Evolutionary conservation across 2,888 invertebrate species (phyloP).

Genomic region (Machimus rusticus): DNA sequence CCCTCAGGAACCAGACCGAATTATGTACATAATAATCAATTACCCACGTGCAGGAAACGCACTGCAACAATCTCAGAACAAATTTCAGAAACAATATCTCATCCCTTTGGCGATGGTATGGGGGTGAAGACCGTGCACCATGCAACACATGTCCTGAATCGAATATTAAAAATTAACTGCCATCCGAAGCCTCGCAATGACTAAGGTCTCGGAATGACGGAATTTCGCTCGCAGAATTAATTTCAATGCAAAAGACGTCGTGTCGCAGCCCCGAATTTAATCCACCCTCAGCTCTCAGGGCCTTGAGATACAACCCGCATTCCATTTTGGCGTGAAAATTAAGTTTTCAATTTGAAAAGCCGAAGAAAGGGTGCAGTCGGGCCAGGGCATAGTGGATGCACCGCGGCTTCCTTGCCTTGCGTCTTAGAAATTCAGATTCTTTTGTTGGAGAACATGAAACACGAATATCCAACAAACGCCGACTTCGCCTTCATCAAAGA

Average conservation of each 20-base stretch:
- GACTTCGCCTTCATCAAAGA: neutral
- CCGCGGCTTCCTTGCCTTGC: neutral
- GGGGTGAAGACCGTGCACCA: neutral
- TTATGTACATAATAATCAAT: neutral
- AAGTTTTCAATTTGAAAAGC: conserved; percentile 11
- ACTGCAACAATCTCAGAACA: neutral
- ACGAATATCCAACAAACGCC: neutral
- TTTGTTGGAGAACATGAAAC: neutral
- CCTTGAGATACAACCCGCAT: neutral
- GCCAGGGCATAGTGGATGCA: neutral
- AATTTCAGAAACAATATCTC: conserved; percentile 29
- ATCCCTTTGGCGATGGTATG: neutral
- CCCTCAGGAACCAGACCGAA: neutral
- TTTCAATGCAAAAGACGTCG: conserved; percentile 18
- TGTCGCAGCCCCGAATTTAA: neutral
- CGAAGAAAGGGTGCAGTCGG: neutral
- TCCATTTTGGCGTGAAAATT: neutral
- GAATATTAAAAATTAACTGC: conserved; percentile 26
- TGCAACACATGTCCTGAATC: conserved; percentile 8
- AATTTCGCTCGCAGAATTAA: neutral
- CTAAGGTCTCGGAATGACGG: neutral
- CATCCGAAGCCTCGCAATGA: neutral
- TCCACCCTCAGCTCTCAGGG: neutral
- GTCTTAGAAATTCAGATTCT: neutral
- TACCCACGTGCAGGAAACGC: neutral